Evolutionary conservation across 1,140 invertebrate species (phyloP).

Genomic region (Anastatus disparis): DNA sequence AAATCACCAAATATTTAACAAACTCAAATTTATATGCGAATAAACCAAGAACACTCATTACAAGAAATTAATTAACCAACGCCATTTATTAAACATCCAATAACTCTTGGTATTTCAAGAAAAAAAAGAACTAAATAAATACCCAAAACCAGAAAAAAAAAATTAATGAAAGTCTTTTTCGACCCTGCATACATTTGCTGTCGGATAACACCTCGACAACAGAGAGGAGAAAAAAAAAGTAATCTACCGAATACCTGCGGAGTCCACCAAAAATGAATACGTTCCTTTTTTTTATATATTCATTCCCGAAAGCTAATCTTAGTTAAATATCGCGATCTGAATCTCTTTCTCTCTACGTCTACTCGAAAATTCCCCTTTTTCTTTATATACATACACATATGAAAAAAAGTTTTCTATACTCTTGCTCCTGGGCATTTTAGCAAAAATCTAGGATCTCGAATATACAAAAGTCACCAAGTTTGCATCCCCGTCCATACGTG

Average conservation of each 20-base stretch:
- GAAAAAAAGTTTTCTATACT: constrained; percentile 4
- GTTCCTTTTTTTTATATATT: constrained; percentile 35
- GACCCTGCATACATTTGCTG: no score
- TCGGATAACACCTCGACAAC: background rate
- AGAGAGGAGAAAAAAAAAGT: constrained; percentile 11
- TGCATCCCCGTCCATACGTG: background rate
- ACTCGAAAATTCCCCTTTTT: background rate
- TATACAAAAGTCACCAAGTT: constrained; percentile 5
- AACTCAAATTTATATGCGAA: no score
- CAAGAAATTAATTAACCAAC: no score
- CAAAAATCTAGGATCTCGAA: constrained; percentile 7
- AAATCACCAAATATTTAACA: no score
- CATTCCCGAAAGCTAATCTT: constrained; percentile 15
- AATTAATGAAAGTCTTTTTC: no score
- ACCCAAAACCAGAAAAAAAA: no score
- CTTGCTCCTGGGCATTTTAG: background rate
- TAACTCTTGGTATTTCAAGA: no score
- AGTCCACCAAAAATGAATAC: constrained; percentile 27
- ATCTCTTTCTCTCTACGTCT: constrained; percentile 1
- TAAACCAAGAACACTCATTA: no score
- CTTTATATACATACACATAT: background rate
- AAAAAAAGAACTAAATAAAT: no score
- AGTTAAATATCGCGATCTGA: constrained; percentile 5
- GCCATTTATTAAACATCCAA: no score
- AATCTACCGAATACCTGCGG: background rate